Conservation (phyloP, 2,888 invertebrate species). For the Lamellibrachia satsuma region DNA sequence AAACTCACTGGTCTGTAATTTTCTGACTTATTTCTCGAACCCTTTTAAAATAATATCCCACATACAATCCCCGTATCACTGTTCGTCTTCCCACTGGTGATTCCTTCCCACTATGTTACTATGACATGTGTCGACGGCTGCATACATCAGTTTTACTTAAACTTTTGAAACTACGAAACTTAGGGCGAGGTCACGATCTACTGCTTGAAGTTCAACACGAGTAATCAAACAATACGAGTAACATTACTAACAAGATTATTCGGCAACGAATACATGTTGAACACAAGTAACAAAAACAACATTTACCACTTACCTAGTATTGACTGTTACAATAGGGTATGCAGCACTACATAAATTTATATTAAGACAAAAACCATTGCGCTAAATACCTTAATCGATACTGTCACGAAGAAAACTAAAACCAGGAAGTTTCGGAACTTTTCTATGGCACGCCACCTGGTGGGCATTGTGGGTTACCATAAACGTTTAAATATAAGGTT, state of each 20-base stretch:
- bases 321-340: background rate
- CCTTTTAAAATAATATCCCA: no score
- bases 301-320: background rate
- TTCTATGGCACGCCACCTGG: background rate
- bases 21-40: no score
- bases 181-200: no score
- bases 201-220: background rate
- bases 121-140: no score
- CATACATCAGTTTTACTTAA: no score
- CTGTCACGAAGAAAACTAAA: background rate
- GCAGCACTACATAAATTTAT: background rate
- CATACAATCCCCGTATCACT: no score
- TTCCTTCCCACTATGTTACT: no score
- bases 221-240: background rate
- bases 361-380: background rate
- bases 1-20: no score
- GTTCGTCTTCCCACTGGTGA: no score
- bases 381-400: background rate
- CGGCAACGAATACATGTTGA: background rate
- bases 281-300: background rate
- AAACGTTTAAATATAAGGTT: background rate
- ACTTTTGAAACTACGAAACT: no score
- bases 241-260: background rate
- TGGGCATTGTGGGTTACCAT: background rate
- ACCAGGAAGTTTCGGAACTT: conserved; percentile 7